Evolutionary conservation across 2,113 vertebrate genomes (phyloP).

Genomic region (Poecile atricapillus): DNA sequence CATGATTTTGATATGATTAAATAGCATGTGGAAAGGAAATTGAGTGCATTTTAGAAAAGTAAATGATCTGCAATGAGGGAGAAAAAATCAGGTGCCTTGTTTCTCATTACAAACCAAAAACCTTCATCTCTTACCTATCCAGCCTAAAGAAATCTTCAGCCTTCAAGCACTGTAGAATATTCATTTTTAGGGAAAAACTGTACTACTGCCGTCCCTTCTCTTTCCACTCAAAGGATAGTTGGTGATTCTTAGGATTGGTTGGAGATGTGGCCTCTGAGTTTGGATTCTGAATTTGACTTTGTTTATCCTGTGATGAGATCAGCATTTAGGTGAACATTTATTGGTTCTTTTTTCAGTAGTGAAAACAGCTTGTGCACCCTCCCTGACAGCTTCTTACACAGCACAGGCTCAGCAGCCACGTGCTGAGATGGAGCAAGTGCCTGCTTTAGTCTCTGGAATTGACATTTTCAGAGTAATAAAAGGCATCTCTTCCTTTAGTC

Average conservation of each 20-base stretch:
- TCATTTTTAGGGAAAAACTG: neutral
- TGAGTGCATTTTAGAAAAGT: neutral
- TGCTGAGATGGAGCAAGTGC: neutral
- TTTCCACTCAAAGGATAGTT: neutral
- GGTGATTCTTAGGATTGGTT: neutral
- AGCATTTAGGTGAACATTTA: neutral
- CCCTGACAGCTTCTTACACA: neutral
- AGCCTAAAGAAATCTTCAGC: neutral
- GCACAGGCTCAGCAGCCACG: neutral
- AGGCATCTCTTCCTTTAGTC: neutral
- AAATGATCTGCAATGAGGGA: neutral
- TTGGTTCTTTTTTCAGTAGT: neutral
- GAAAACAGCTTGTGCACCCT: neutral
- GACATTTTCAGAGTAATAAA: neutral
- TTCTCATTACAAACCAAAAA: neutral
- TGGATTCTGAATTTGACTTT: neutral
- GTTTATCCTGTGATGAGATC: neutral
- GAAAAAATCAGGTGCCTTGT: neutral
- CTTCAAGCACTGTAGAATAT: neutral
- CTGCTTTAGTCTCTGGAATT: neutral
- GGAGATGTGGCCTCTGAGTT: neutral
- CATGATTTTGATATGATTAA: neutral
- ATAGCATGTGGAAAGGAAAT: neutral
- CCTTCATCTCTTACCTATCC: neutral
- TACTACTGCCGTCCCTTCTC: neutral